A percentile compares a stretch with the other conserved stretches of the same genome.
These are phyloP conservation scores for Numida meleagris DNA, from an alignment of 2,113 vertebrate genomes.

Conservation along the genomic window DNA sequence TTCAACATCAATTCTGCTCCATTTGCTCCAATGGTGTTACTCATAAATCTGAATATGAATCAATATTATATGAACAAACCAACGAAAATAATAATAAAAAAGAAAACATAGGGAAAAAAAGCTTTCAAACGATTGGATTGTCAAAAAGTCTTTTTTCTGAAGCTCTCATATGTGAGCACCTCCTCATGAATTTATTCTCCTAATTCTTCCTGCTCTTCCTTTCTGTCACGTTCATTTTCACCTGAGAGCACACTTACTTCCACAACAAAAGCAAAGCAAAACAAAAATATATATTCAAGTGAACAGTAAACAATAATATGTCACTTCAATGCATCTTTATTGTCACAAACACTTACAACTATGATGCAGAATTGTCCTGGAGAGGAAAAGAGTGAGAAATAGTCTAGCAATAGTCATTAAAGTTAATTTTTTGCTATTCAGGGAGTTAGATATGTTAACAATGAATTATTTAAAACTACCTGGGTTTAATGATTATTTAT, in stretches of 20 bases:
- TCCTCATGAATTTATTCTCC: not conserved
- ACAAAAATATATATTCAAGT: not conserved
- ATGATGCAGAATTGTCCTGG: not conserved
- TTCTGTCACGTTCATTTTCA: not conserved
- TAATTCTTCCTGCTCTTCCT: not conserved
- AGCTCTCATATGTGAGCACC: not conserved
- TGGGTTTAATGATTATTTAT: not conserved
- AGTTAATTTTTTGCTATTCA: not conserved
- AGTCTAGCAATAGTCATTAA: not conserved
- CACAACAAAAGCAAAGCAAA: not conserved
- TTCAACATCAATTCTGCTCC: not conserved
- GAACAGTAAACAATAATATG: not conserved
- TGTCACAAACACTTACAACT: not conserved
- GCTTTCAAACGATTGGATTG: fast-evolving
- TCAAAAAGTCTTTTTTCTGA: not conserved
- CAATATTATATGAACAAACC: not conserved
- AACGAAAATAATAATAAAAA: not conserved
- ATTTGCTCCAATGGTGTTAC: not conserved
- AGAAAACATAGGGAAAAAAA: not conserved
- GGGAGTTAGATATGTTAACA: not conserved
- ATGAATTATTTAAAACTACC: not conserved
- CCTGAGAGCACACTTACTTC: not conserved
- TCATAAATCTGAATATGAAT: not conserved
- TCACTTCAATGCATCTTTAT: not conserved
- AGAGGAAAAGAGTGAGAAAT: not conserved